Conservation (phyloP, 92 coral and sea anemone genomes). For the Phenganax marumi region DNA sequence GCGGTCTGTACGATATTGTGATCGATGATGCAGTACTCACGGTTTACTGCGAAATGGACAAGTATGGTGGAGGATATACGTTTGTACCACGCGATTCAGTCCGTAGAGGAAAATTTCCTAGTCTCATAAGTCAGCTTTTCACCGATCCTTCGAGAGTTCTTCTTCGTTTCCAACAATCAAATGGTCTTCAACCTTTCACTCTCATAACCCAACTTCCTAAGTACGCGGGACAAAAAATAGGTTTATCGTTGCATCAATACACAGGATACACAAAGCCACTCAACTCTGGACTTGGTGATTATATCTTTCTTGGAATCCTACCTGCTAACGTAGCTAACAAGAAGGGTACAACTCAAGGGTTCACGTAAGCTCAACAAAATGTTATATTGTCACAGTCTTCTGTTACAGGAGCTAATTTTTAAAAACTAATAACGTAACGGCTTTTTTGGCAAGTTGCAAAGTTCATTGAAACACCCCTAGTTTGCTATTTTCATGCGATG, state of each 20-base stretch:
- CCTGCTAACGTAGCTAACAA: conserved; percentile 14
- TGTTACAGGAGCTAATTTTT: too few species aligned
- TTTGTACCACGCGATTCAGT: conserved; percentile 55
- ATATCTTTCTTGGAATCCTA: conserved; percentile 52
- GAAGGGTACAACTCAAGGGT: conserved; percentile 44
- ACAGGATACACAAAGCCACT: conserved; percentile 53
- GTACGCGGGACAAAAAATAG: conserved; percentile 10
- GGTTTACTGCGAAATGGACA: conserved; percentile 60
- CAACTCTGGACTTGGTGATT: conserved; percentile 29
- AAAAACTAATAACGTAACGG: too few species aligned
- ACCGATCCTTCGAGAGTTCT: conserved; percentile 46
- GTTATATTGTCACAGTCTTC: too few species aligned
- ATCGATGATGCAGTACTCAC: not conserved
- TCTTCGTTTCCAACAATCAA: conserved; percentile 44
- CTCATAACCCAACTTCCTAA: conserved; percentile 21
- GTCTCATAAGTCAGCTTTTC: conserved; percentile 44
- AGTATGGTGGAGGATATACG: conserved; percentile 58
- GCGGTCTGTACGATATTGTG: conserved; percentile 50
- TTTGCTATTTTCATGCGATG: too few species aligned
- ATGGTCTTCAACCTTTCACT: conserved; percentile 40
- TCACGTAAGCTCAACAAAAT: not conserved
- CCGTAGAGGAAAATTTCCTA: conserved; percentile 1
- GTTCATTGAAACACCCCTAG: too few species aligned
- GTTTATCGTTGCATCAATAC: conserved; percentile 42
- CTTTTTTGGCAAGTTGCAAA: too few species aligned